phyloP scores from a whole-genome alignment of 2,888 invertebrate species.

The Drosophila barbarae region DNA sequence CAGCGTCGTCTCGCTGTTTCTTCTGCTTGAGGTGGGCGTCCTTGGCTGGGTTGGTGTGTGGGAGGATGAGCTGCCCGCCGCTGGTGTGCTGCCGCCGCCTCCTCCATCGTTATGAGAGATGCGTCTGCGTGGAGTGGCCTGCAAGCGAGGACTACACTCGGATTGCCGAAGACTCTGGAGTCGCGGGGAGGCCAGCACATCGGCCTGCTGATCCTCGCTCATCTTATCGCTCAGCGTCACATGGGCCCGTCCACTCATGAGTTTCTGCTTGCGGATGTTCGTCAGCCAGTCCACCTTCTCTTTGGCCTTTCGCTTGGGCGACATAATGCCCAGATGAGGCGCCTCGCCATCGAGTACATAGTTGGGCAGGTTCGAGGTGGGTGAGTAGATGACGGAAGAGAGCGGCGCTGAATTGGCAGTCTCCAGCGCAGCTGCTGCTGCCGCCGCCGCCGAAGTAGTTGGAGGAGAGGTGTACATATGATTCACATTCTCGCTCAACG shows the following conservation, averaged over 20 bases:
- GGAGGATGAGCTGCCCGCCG: slow-evolving; percentile 4
- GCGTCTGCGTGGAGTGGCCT: slow-evolving; percentile 69
- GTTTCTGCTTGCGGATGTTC: slow-evolving; percentile 82
- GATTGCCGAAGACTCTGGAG: slow-evolving; percentile 73
- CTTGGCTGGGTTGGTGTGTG: slow-evolving; percentile 57
- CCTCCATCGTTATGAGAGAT: slow-evolving; percentile 66
- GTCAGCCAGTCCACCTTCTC: slow-evolving; percentile 88
- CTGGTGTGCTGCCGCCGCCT: slow-evolving; percentile 29
- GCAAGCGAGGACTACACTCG: slow-evolving; percentile 70
- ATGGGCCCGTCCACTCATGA: slow-evolving; percentile 69
- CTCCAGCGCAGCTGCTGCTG: slow-evolving; percentile 48
- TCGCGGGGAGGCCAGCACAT: slow-evolving; percentile 73
- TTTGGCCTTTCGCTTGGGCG: slow-evolving; percentile 84
- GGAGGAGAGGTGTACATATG: slow-evolving; percentile 66
- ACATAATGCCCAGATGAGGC: slow-evolving; percentile 85
- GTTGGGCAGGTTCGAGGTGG: slow-evolving; percentile 87
- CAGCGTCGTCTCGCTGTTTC: slow-evolving; percentile 78
- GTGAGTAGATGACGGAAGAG: slow-evolving; percentile 80
- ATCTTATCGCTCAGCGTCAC: slow-evolving; percentile 73
- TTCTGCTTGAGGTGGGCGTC: slow-evolving; percentile 77
- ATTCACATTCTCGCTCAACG: slow-evolving; percentile 71
- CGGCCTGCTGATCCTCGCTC: slow-evolving; percentile 51
- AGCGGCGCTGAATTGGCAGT: slow-evolving; percentile 25
- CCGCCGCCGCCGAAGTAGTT: slow-evolving; percentile 59
- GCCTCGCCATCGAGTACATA: slow-evolving; percentile 88